Base-by-base conservation (phyloP, 2,888 invertebrate species). In the Gerris lacustris region DNA sequence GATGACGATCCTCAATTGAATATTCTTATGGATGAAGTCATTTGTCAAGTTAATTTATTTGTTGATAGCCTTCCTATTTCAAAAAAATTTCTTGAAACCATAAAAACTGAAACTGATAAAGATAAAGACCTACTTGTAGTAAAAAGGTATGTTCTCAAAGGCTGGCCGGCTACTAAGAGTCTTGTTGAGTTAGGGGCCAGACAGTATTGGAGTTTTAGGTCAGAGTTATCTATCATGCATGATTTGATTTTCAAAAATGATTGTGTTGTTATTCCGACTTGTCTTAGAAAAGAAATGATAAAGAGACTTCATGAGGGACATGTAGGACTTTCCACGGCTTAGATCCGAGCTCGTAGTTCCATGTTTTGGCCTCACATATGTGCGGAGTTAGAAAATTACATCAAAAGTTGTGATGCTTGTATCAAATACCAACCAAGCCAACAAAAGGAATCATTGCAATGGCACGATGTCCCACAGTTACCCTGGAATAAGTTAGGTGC, bases 241-340 rank as follows among this genome's bases (percentile, higher is more conserved):
- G 67, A 44, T 15, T 18, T 70, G 66, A 31, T 66, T 11, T 69
- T 74, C 63, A 73, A 69, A 63, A 63, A 67, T 70, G 69, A 67
- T 31, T 62, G 75, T 6, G 73, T 76, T 5, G 72, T 73, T 11
- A 72, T 77, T 15, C 75, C 75, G 43, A 62, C 47, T 6, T 45
- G 17, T 5, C 6, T 76, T 31, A 74, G 75, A 0, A 45, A 70
- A 47, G 70, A 70, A 45, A 67, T 76, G 9, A 67, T 75, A 5
- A 67, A 68, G 5, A 73, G 73, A 67, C 71, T 77, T 45, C 76
- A 76, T 69, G 70, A 43, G 7, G 68, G 74, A 0, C 69, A 69
- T 69, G 62, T 62, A 17, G 69, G 69, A 17, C 43, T 69, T 5
- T 6, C 9, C 7, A 69, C 55, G 6, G 45, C 47, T 62, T 7